Evolutionary conservation across 2,888 invertebrate genomes (phyloP).

Genomic region (Noctua pronuba): DNA sequence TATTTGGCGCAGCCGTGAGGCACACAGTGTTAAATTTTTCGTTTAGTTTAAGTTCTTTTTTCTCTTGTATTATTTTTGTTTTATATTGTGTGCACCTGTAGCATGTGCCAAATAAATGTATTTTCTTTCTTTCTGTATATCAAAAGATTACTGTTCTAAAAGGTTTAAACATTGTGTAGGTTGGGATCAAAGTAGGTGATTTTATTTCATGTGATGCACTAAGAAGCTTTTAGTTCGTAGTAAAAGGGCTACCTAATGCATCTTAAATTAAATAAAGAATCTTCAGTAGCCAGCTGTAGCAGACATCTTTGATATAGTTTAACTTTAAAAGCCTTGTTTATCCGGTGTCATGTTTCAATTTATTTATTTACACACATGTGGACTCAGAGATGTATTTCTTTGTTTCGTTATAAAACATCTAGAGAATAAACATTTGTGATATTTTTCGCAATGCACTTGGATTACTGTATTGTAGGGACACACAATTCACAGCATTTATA

Average conservation of each 20-base stretch:
- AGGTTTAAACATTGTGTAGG: not conserved
- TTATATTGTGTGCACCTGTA: too few species aligned
- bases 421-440: not conserved
- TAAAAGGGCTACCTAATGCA: slow-evolving; percentile 11
- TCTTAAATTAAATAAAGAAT: slow-evolving; percentile 37
- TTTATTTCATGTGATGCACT: not conserved
- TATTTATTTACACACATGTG: slow-evolving; percentile 20
- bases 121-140: too few species aligned
- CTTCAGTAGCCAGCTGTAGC: not conserved
- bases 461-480: not conserved
- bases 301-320: slow-evolving; percentile 23
- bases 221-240: slow-evolving; percentile 1
- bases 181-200: not conserved
- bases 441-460: not conserved
- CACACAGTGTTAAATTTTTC: too few species aligned
- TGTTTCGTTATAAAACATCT: not conserved
- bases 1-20: too few species aligned
- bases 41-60: too few species aligned
- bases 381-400: not conserved
- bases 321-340: slow-evolving; percentile 20
- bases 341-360: slow-evolving; percentile 7
- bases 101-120: too few species aligned
- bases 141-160: not conserved
- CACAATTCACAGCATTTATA: not conserved
- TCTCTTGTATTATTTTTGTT: too few species aligned